phyloP scores from a whole-genome alignment of 2,113 vertebrate genomes.

The Psammodynastes pulverulentus region DNA sequence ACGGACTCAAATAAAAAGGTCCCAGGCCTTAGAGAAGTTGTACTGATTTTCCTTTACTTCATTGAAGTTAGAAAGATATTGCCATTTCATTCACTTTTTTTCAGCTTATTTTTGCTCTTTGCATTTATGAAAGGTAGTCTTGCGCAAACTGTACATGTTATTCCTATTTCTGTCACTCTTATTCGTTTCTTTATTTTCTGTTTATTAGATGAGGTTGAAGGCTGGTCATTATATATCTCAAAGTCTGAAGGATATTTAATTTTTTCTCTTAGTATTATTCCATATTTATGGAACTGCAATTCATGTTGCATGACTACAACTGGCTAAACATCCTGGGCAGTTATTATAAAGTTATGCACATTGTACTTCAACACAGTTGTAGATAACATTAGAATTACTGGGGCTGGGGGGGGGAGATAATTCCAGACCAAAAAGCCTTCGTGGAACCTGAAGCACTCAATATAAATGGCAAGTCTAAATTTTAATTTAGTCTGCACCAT shows the following conservation, averaged over 20 bases:
- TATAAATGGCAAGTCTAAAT: constrained; percentile 64
- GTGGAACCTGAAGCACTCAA: constrained; percentile 47
- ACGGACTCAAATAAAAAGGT: neutral
- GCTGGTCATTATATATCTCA: neutral
- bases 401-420: constrained; percentile 38
- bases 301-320: neutral
- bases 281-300: neutral
- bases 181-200: neutral
- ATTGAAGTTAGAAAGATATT: neutral
- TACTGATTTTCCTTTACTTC: neutral
- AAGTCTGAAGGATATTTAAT: neutral
- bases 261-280: neutral
- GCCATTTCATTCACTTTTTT: neutral
- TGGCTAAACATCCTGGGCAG: constrained; percentile 14
- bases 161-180: neutral
- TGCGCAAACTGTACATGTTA: neutral
- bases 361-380: constrained; percentile 49
- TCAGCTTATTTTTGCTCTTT: neutral
- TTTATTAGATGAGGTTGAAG: neutral
- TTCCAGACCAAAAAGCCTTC: constrained; percentile 41
- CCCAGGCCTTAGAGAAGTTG: neutral
- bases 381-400: constrained; percentile 51
- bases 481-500: constrained; percentile 58
- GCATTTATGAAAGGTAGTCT: neutral
- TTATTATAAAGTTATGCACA: constrained; percentile 14